Evolutionary conservation across 37 sponge, comb jelly and placozoan genomes (phyloP).

Genomic region (Haliclona indistincta): DNA sequence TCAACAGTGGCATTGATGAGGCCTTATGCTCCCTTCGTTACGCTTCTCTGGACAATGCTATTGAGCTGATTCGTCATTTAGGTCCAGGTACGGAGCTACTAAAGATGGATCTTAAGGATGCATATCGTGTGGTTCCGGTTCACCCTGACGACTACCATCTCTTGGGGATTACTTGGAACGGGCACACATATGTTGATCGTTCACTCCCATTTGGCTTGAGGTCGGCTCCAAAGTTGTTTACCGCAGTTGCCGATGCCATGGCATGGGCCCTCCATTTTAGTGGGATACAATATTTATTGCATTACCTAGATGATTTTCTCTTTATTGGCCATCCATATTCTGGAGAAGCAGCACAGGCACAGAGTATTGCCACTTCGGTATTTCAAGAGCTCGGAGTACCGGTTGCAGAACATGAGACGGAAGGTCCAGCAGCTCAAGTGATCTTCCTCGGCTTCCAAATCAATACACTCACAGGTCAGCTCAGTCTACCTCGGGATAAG

Average conservation of each 20-base stretch:
- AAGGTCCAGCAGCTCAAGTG: neutral
- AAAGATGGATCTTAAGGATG: neutral
- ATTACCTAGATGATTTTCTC: neutral
- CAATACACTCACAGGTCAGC: neutral
- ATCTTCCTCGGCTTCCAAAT: neutral
- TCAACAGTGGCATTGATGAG: slow-evolving; percentile 9
- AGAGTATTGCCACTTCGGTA: neutral
- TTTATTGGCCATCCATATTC: neutral
- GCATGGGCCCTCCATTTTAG: neutral
- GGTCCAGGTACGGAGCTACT: neutral
- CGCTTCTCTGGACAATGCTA: neutral
- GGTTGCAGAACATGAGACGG: neutral
- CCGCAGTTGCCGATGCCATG: neutral
- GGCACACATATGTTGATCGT: neutral
- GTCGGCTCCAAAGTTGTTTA: neutral
- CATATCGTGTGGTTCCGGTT: neutral
- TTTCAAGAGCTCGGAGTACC: neutral
- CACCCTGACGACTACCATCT: neutral
- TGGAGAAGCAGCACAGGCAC: neutral
- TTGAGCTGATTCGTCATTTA: neutral
- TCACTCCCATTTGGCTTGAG: neutral
- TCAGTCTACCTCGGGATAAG: neutral
- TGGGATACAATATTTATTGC: neutral
- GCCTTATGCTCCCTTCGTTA: neutral
- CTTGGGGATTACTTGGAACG: neutral